Evolutionary conservation across 2,888 invertebrate genomes (phyloP).

Genomic region (Microctonus brassicae): DNA sequence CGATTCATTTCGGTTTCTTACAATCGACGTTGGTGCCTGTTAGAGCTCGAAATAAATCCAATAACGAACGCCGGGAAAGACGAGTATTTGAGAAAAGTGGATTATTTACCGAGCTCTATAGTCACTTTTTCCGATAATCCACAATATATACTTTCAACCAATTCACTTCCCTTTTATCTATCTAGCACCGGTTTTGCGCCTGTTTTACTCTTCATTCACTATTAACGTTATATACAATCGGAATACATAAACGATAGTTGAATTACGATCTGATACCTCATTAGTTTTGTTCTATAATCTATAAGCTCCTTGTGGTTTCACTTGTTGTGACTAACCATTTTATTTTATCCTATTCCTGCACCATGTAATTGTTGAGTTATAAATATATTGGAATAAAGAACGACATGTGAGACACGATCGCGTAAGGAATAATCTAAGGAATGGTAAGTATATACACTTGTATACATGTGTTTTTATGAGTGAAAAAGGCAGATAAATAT

Average conservation of each 20-base stretch:
- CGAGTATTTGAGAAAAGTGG: conserved; percentile 53
- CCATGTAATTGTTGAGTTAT: too few species aligned
- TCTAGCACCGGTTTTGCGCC: not conserved
- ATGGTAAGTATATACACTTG: not conserved
- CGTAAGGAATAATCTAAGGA: not conserved
- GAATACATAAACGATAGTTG: not conserved
- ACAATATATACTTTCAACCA: conserved; percentile 11
- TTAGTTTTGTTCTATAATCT: not conserved
- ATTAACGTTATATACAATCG: too few species aligned
- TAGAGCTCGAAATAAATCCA: conserved; percentile 48
- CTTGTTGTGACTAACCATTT: not conserved
- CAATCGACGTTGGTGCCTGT: conserved; percentile 45
- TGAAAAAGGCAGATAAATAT: not conserved
- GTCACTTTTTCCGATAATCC: conserved; percentile 30
- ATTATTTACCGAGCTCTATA: conserved; percentile 44
- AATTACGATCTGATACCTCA: not conserved
- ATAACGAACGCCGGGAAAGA: conserved; percentile 46
- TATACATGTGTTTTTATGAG: not conserved
- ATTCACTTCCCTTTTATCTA: not conserved
- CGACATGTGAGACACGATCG: not conserved
- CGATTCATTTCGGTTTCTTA: conserved; percentile 50
- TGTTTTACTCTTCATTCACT: not conserved
- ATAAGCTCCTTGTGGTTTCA: not conserved
- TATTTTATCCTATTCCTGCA: not conserved
- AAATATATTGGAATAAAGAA: too few species aligned